Base-by-base conservation (phyloP, 2,113 vertebrate genomes). In the Cephalopterus ornatus region DNA sequence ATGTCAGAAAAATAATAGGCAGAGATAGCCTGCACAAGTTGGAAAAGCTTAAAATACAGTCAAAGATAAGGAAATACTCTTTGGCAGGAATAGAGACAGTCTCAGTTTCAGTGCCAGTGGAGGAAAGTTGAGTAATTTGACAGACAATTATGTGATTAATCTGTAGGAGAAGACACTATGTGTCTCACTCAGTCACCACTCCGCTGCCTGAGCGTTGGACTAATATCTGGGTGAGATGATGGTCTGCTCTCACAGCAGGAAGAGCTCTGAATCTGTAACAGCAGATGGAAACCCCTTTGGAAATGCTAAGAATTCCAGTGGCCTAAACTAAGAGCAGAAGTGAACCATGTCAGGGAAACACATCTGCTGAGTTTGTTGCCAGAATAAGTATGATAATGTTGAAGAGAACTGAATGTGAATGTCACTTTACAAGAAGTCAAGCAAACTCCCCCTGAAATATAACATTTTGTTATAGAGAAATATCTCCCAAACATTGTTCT, bases 1-100 rank as follows among this genome's bases (percentile, higher is more conserved):
- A 96, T 94, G 79, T 96, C 96, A 97, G 96, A 97, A 96, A 95
- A 95, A 90, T 95, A 95, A 95, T 90, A 95, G 93, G 72, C 93
- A 95, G 58, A 93, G 89, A 95, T 92, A 96, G 89, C 82, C 89
- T 92, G 73, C 44, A 82, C 65, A 80, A 92, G 92, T 39, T 94
- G 77, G 70, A 90, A 95, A 93, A 83, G 44, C 75, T 96, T 92
- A 96, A 95, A 91, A 96, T 83, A 95, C 7, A 92, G 65, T 68
- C 58, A 92, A 66, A 93, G 82, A 95, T 84, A 95, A 80, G 62
- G 63, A 58, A 95, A 81, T 65, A 76, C 12, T 89, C 52, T 49
- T 81, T 86, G 89, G 74, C 85, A 94, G 78, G 52, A 92, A 55
- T 8, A 67, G 35, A 93, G 88, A 61, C 59, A 77, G 88, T 77